Evolutionary conservation across 2,888 invertebrate species (phyloP), one percentile per base, ranked within the genome.

Genomic region (Caenorhabditis panamensis): DNA sequence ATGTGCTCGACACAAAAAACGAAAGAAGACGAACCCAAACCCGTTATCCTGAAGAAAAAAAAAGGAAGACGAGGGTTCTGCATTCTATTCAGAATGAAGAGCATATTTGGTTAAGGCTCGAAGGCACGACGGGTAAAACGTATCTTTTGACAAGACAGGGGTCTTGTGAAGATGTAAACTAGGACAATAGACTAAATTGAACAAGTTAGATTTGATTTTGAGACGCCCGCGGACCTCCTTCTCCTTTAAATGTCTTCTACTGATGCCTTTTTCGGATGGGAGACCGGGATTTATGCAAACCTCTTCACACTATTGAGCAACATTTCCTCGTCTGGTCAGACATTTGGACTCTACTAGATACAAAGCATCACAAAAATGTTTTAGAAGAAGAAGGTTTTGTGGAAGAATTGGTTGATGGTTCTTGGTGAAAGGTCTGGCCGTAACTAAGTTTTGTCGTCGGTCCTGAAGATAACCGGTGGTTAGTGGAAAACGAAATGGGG

Each of bases 151-250:
- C 75, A 61, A 75, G 54, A 72, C 56, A 31, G 63, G 41, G 59
- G 51, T 59, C 67, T 62, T 62, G 54, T 62, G 56, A 68, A 68
- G 36, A 47, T 47, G 47, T 26, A 59, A 69, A 58, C 51, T 58
- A 64, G 72, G 72, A 72, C 64, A 72, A 72, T 72, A 72, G 64
- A 58, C 49, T 80, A 76, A 75, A 80, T 80, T 80, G 67, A 69
- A 66, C 58, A 75, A 75, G 69, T 80, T 75, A 80, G 69, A 80
- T 80, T 80, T 75, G 80, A 80, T 80, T 80, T 80, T 31, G 80
- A 61, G 47, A 51, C 53, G 47, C 44, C 41, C 59, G n/a, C 24
- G 54, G 28, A 53, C 61, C 61, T 44, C 37, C 62, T 58, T 51
- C 56, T 37, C 8, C 22, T 18, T 11, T n/a, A n/a, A 47, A n/a